phyloP scores from a whole-genome alignment of 2,113 vertebrate genomes.

The Xenopus tropicalis region DNA sequence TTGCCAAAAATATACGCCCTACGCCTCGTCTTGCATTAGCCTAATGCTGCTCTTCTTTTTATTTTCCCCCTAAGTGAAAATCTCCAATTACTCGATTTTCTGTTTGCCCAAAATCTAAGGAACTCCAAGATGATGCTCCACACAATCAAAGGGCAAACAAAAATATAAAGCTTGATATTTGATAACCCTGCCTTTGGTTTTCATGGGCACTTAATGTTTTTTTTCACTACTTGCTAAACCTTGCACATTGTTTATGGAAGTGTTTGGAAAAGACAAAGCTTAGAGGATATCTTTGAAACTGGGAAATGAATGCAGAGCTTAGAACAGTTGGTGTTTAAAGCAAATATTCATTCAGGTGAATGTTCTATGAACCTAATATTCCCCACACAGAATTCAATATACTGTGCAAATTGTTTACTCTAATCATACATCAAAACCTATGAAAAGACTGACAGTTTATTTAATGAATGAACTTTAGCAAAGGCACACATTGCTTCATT shows the following conservation, averaged over 20 bases:
- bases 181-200: too few relatives aligned
- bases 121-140: too few relatives aligned
- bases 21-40: too few relatives aligned
- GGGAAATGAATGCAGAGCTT: constrained; percentile 3
- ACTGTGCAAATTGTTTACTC: constrained; percentile 42
- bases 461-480: constrained; percentile 43
- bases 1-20: too few relatives aligned
- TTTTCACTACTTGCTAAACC: too few relatives aligned
- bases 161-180: too few relatives aligned
- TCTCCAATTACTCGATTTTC: too few relatives aligned
- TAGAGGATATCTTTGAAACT: constrained; percentile 11
- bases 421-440: constrained; percentile 23
- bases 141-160: too few relatives aligned
- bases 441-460: constrained; percentile 46
- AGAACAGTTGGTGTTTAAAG: constrained; percentile 19
- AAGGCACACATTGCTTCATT: constrained; percentile 32
- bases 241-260: not conserved
- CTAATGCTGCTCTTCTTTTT: too few relatives aligned
- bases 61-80: too few relatives aligned
- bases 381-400: constrained; percentile 30
- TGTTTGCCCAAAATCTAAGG: too few relatives aligned
- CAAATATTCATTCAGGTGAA: constrained; percentile 41
- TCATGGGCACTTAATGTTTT: too few relatives aligned
- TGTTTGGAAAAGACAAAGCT: not conserved
- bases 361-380: constrained; percentile 32